Percentiles rank a stretch among this genome's conserved stretches.
phyloP scores from a whole-genome alignment of 1,140 invertebrate species.

The Zophobas atratus region DNA sequence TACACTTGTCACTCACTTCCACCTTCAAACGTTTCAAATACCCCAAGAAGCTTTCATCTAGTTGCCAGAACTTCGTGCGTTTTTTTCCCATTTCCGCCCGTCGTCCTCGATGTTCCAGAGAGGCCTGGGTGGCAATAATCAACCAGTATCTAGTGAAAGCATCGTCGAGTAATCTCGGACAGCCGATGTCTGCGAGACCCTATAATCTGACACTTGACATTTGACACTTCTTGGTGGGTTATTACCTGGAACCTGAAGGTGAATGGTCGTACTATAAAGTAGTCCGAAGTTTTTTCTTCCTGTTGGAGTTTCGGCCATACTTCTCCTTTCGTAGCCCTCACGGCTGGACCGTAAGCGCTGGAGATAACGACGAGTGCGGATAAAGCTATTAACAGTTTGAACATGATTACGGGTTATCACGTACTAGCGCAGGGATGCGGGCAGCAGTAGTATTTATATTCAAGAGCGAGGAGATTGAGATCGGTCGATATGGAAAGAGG shows the following conservation, averaged over 20 bases:
- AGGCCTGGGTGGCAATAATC: slow-evolving; percentile 58
- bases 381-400: not conserved
- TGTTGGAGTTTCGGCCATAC: slow-evolving; percentile 72
- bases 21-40: slow-evolving; percentile 69
- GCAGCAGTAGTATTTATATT: no score
- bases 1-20: slow-evolving; percentile 71
- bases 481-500: no score
- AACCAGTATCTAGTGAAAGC: slow-evolving; percentile 72
- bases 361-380: not conserved
- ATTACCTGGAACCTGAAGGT: slow-evolving; percentile 66
- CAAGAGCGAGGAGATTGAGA: no score
- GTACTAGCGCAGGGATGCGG: no score
- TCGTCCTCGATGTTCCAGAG: not conserved
- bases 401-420: not conserved
- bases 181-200: slow-evolving; percentile 60
- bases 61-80: not conserved
- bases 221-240: not conserved
- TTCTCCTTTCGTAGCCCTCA: slow-evolving; percentile 69
- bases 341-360: slow-evolving; percentile 58
- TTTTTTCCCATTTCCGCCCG: not conserved
- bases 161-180: slow-evolving; percentile 70
- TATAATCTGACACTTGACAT: slow-evolving; percentile 42
- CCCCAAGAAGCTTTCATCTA: slow-evolving; percentile 64
- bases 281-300: slow-evolving; percentile 64
- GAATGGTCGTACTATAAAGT: slow-evolving; percentile 65